A percentile compares a stretch with the other conserved stretches of the same genome.
Conservation (phyloP, 2,797 vertebrate genomes). For the Podargus strigoides region DNA sequence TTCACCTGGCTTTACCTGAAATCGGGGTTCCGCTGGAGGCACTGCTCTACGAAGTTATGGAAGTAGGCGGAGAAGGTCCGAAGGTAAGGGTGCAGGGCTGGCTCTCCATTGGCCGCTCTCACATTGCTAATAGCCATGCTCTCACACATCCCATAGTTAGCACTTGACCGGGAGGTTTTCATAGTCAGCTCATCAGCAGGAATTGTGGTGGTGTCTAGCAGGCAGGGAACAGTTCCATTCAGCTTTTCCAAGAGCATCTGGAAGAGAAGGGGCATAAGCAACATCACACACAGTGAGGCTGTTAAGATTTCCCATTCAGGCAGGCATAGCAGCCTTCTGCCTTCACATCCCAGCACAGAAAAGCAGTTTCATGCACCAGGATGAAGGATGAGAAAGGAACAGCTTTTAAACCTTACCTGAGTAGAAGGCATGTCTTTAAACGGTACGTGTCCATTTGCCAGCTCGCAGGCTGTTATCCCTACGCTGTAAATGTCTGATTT, state of each 20-base stretch:
- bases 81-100: constrained; percentile 87
- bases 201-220: constrained; percentile 94
- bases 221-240: constrained; percentile 93
- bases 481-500: constrained; percentile 98
- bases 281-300: not conserved
- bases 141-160: constrained; percentile 86
- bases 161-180: constrained; percentile 85
- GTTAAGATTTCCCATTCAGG: too few species aligned
- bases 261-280: not conserved
- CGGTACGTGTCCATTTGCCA: constrained; percentile 96
- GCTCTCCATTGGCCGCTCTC: constrained; percentile 87
- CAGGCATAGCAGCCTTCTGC: not conserved
- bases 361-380: not conserved
- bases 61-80: constrained; percentile 92
- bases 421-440: constrained; percentile 99
- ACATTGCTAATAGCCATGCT: constrained; percentile 72
- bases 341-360: not conserved
- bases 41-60: constrained; percentile 93
- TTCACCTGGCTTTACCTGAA: constrained; percentile 76
- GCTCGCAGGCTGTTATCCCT: constrained; percentile 95
- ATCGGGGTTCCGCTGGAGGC: constrained; percentile 91
- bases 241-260: constrained; percentile 98
- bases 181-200: constrained; percentile 92
- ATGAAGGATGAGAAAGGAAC: not conserved
- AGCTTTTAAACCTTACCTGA: constrained; percentile 76